These are phyloP conservation scores for Hydrolagus colliei DNA, from an alignment of 2,797 vertebrate genomes.

Conservation along the genomic window DNA sequence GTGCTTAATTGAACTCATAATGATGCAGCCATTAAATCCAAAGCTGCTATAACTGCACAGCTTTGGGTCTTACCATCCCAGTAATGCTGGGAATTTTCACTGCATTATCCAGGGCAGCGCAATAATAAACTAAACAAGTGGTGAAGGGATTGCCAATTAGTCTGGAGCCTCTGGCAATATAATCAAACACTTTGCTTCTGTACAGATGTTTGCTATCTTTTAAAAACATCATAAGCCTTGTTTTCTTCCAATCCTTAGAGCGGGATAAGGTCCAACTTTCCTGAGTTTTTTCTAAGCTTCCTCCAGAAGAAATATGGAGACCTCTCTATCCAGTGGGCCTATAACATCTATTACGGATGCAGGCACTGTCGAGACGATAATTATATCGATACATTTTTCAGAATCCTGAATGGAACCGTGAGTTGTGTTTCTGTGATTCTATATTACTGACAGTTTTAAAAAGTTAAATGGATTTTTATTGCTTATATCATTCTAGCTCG, in stretches of 20 bases:
- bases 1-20: no score
- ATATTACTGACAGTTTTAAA: not conserved
- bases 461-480: not conserved
- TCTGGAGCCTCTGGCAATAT: no score
- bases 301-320: conserved; percentile 52
- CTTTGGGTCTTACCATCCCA: no score
- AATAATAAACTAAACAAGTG: no score
- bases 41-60: no score
- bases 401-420: conserved; percentile 56
- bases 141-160: no score
- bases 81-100: no score
- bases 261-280: conserved; percentile 38
- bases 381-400: conserved; percentile 53
- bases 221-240: not conserved
- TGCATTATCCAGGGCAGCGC: no score
- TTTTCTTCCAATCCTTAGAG: not conserved
- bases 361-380: conserved; percentile 47
- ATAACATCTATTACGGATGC: conserved; percentile 54
- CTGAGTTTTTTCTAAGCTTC: conserved; percentile 56
- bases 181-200: not conserved
- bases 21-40: no score
- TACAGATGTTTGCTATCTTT: not conserved
- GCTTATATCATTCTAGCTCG: not conserved
- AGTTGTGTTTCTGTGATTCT: conserved; percentile 30
- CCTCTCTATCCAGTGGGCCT: conserved; percentile 56